Evolutionary conservation across 2,888 invertebrate genomes (phyloP).

Genomic region (Drosophila seclusa): DNA sequence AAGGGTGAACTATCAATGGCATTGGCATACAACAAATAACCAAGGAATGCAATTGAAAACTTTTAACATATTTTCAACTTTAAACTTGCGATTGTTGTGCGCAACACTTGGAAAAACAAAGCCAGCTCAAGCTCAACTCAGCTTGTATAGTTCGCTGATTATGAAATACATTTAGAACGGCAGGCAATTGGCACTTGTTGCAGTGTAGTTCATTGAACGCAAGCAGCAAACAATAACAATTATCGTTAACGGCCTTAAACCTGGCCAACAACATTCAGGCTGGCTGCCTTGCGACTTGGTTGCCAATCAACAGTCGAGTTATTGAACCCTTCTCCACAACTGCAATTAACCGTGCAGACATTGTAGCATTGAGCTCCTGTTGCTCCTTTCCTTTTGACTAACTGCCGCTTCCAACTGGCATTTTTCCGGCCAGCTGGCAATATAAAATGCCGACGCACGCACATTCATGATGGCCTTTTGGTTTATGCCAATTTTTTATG

Average conservation of each 20-base stretch:
- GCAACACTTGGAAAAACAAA: conserved; percentile 9
- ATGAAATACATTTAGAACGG: conserved; percentile 23
- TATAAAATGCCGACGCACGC: conserved; percentile 57
- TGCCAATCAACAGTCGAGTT: conserved; percentile 74
- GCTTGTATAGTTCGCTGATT: background rate
- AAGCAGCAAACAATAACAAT: conserved; percentile 45
- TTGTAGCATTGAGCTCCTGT: conserved; percentile 43
- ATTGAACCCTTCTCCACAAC: conserved; percentile 64
- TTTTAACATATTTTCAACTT: conserved; percentile 51
- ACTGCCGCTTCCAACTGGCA: background rate
- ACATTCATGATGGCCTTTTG: conserved; percentile 34
- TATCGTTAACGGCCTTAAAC: conserved; percentile 54
- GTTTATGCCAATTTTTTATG: conserved; percentile 54
- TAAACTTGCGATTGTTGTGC: conserved; percentile 47
- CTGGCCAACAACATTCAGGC: conserved; percentile 26
- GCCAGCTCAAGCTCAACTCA: background rate
- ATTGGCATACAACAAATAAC: conserved; percentile 40
- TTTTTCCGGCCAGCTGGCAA: conserved; percentile 24
- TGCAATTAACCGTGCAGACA: conserved; percentile 62
- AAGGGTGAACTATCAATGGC: conserved; percentile 42
- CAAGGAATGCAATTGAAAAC: conserved; percentile 42
- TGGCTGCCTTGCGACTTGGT: conserved; percentile 18
- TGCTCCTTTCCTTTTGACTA: conserved; percentile 42
- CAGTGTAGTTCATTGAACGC: conserved; percentile 63
- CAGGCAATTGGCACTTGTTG: conserved; percentile 53